Conservation (phyloP, 1,140 invertebrate species). For the Drosophila santomea region DNA sequence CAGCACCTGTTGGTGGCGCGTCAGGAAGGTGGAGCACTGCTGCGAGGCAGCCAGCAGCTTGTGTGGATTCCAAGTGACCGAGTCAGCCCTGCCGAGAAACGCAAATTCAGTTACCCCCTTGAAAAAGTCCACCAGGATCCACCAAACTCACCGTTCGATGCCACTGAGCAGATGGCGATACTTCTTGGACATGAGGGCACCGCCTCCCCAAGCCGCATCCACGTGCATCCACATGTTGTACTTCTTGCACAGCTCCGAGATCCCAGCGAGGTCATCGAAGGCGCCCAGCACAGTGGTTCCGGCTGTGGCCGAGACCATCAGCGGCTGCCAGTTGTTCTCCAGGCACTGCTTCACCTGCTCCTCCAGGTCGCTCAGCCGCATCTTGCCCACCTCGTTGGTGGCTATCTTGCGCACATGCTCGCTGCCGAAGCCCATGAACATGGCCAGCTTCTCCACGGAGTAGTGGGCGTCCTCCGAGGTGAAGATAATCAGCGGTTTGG, state of each 20-base stretch:
- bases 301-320: constrained; percentile 96
- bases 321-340: constrained; percentile 89
- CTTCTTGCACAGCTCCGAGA: constrained; percentile 93
- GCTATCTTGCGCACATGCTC: constrained; percentile 91
- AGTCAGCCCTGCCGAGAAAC: constrained; percentile 92
- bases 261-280: constrained; percentile 93
- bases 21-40: constrained; percentile 97
- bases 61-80: constrained; percentile 99
- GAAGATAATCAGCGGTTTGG: constrained; percentile 90
- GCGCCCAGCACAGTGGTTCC: constrained; percentile 93
- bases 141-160: constrained; percentile 88
- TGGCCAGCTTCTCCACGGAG: constrained; percentile 94
- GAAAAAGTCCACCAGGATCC: no score
- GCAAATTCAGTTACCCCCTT: neutral
- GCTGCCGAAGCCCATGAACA: constrained; percentile 91
- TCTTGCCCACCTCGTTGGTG: constrained; percentile 91
- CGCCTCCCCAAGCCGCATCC: constrained; percentile 97
- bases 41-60: constrained; percentile 98
- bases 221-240: constrained; percentile 97
- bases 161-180: constrained; percentile 92
- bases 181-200: constrained; percentile 93
- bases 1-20: constrained; percentile 89
- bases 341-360: constrained; percentile 88
- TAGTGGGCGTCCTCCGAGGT: constrained; percentile 97
- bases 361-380: constrained; percentile 90